A percentile compares a stretch with the other conserved stretches of the same genome.
Evolutionary conservation across 2,113 vertebrate genomes (phyloP).

Genomic region (Pseudopipra pipra): DNA sequence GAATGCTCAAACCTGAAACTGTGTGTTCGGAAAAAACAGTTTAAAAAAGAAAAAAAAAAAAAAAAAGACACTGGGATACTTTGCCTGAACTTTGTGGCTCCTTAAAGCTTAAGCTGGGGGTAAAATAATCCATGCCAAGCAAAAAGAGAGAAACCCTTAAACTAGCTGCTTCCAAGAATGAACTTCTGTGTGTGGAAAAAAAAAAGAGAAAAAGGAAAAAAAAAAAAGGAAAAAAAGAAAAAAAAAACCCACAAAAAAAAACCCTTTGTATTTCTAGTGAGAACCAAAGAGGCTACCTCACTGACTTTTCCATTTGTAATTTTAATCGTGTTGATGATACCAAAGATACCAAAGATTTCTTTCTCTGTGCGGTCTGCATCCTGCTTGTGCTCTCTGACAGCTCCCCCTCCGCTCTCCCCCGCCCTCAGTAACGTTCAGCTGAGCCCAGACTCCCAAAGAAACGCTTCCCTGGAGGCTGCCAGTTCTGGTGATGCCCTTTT

Average conservation of each 20-base stretch:
- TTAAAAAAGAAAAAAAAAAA: neutral
- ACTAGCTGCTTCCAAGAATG: slow-evolving; percentile 94
- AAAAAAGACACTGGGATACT: slow-evolving; percentile 56
- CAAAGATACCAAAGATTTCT: slow-evolving; percentile 99
- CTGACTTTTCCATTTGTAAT: slow-evolving; percentile 97
- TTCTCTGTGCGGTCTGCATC: slow-evolving; percentile 89
- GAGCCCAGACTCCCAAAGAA: slow-evolving; percentile 71
- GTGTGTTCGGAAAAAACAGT: slow-evolving; percentile 56
- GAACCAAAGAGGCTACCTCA: slow-evolving; percentile 99
- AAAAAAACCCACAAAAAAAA: slow-evolving; percentile 51
- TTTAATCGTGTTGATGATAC: slow-evolving; percentile 98
- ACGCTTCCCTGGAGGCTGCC: slow-evolving; percentile 54
- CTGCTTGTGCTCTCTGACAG: slow-evolving; percentile 75
- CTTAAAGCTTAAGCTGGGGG: slow-evolving; percentile 66
- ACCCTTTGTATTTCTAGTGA: slow-evolving; percentile 93
- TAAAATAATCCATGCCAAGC: slow-evolving; percentile 46
- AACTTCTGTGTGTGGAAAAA: slow-evolving; percentile 84
- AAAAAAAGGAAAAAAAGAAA: slow-evolving; percentile 17
- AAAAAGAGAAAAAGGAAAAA: neutral
- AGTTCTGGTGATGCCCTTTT: slow-evolving; percentile 15
- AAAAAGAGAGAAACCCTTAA: slow-evolving; percentile 84
- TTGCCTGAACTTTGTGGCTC: slow-evolving; percentile 76
- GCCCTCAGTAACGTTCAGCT: slow-evolving; percentile 42
- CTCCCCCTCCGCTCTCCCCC: slow-evolving; percentile 47
- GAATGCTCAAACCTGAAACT: slow-evolving; percentile 60